These are phyloP conservation scores for Leptatherina wallacei DNA, from an alignment of 2,797 vertebrate species.

Conservation along the genomic window DNA sequence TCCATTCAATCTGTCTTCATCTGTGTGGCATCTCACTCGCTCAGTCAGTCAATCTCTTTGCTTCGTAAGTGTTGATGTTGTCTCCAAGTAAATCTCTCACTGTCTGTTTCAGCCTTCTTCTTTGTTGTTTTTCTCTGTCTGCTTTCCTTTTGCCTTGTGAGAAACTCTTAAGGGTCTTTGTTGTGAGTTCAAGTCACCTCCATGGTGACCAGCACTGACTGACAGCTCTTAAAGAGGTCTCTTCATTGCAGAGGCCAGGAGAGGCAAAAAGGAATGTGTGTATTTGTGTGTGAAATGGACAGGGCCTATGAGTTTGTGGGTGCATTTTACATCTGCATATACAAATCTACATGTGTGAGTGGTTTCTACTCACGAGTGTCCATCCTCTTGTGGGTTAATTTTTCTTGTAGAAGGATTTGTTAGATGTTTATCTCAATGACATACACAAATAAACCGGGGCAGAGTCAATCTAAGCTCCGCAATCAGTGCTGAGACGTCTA, in stretches of 20 bases:
- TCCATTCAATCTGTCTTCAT: conserved; percentile 73
- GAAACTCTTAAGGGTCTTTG: conserved; percentile 82
- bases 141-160: conserved; percentile 70
- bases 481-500: conserved; percentile 75
- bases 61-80: conserved; percentile 49
- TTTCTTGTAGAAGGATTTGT: conserved; percentile 81
- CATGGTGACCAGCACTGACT: conserved; percentile 80
- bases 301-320: conserved; percentile 33
- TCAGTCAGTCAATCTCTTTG: conserved; percentile 65
- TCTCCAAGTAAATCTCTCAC: conserved; percentile 57
- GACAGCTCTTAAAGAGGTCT: conserved; percentile 84
- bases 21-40: conserved; percentile 51
- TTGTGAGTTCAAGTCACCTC: conserved; percentile 74
- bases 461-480: conserved; percentile 77
- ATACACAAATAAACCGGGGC: conserved; percentile 84
- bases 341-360: conserved; percentile 50
- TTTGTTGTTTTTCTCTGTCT: conserved; percentile 68
- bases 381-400: conserved; percentile 80
- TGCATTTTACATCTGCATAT: conserved; percentile 40
- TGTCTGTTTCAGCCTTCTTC: conserved; percentile 66
- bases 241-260: conserved; percentile 78
- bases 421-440: conserved; percentile 86
- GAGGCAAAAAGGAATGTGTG: conserved; percentile 71
- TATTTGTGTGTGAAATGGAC: conserved; percentile 30
- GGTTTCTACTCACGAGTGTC: conserved; percentile 47